A percentile compares a stretch with the other conserved stretches of the same genome.
Evolutionary conservation across 2,888 invertebrate species (phyloP).

Genomic region (Ophioninae sp.): DNA sequence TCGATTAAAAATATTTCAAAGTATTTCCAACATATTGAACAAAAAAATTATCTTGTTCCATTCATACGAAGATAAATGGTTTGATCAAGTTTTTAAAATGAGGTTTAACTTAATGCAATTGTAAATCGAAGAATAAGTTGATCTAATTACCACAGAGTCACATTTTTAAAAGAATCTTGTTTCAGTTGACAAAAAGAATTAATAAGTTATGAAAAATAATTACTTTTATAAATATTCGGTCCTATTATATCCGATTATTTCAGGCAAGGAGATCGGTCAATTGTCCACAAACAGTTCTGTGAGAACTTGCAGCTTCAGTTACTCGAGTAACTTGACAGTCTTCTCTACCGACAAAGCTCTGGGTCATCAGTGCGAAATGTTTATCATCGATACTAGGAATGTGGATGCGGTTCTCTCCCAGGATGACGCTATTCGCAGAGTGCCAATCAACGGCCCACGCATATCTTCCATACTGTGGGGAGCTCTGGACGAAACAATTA

Average conservation of each 20-base stretch:
- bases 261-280: conserved; percentile 88
- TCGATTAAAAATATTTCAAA: conserved; percentile 8
- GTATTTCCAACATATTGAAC: not conserved
- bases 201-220: too few species aligned
- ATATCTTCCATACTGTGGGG: conserved; percentile 98
- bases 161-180: not conserved
- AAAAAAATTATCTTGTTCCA: too few species aligned
- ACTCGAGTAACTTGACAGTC: conserved; percentile 94
- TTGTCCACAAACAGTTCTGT: conserved; percentile 93
- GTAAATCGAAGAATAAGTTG: not conserved
- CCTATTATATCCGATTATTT: not conserved
- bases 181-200: not conserved
- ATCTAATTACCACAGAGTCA: not conserved
- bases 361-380: conserved; percentile 94
- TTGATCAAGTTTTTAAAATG: too few species aligned
- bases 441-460: conserved; percentile 91
- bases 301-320: conserved; percentile 95
- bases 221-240: conserved; percentile 9
- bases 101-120: not conserved
- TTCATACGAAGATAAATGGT: too few species aligned
- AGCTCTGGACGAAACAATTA: conserved; percentile 93
- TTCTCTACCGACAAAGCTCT: conserved; percentile 97
- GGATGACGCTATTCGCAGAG: conserved; percentile 89
- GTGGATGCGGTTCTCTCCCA: conserved; percentile 87
- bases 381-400: conserved; percentile 91